Evolutionary conservation across 1,140 invertebrate genomes (phyloP), one percentile per base, ranked within the genome.

Genomic region (Drosophila sechellia): DNA sequence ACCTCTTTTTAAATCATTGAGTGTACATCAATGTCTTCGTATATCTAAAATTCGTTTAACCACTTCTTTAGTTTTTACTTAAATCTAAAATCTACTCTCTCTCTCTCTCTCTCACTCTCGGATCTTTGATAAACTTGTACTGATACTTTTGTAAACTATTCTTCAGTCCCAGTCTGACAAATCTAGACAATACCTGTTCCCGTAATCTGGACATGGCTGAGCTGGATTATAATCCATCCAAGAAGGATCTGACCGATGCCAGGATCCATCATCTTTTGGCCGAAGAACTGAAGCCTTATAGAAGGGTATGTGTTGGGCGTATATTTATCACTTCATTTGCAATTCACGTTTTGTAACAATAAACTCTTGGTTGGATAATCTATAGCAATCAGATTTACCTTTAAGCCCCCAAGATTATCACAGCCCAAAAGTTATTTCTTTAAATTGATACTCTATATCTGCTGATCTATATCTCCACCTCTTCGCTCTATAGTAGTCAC

Each of bases 131-230:
- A 17, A 25, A 2, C n/a, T 15, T 10, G 11, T 58, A 76, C 60
- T 75, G 5, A 60, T 27, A 37, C 25, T n/a, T 13, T 5, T 54
- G 31, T 46, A 13, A 17, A 48, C 17, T 11, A 20, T 17, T 37
- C 22, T 46, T 37, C 92, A 96, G 96, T 93, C 95, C 95, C 63
- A 96, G 96, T 93, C 95, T 96, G 90, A 96, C 95, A 81, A 96
- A 96, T 93, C 92, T 96, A 79, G 96, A 97, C 90, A 94, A 95
- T 11, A 96, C 95, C 45, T 92, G 87, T 39, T 95, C 95, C 2
- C 96, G 96, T 95, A 98, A 98, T 92, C 95, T 98, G 77, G 98
- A 99, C 91, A 96, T 98, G 94, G 97, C 97, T 91, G 97, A 98
- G 90, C 92, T 98, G 78, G 97, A 98, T 90, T 98, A 98, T 90